phyloP scores from a whole-genome alignment of 2,113 vertebrate genomes.

The Rhinolophus ferrumequinum region DNA sequence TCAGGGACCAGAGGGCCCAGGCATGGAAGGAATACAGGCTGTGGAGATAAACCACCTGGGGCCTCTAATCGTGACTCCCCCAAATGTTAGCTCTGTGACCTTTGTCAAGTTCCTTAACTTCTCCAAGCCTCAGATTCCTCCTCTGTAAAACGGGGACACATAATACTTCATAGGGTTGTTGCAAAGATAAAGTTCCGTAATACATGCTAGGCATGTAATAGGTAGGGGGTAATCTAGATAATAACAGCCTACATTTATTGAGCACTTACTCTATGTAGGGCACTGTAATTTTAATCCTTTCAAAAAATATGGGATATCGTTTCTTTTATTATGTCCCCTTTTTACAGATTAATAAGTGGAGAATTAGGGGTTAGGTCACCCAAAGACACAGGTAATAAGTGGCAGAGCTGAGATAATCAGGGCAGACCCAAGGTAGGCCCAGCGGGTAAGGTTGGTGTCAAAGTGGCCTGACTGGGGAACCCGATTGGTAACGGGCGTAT shows the following conservation, averaged over 20 bases:
- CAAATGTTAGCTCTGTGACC: not conserved
- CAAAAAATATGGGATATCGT: not conserved
- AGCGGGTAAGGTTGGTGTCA: not conserved
- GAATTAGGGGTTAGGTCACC: not conserved
- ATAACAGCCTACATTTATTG: not conserved
- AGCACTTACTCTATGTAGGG: not conserved
- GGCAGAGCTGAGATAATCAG: not conserved
- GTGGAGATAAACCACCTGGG: rapidly evolving
- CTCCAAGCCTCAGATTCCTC: not conserved
- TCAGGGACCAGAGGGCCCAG: too few relatives aligned
- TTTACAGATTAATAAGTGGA: not conserved
- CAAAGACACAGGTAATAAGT: not conserved
- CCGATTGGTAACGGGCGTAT: not conserved
- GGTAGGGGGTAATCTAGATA: not conserved
- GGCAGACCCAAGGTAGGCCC: not conserved
- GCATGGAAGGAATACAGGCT: not conserved
- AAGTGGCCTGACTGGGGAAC: not conserved
- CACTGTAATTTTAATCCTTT: not conserved
- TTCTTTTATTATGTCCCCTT: not conserved
- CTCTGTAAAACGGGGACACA: not conserved
- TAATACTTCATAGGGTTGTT: not conserved
- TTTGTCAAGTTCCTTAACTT: not conserved
- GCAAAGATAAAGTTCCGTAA: not conserved
- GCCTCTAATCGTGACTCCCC: not conserved
- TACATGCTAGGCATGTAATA: not conserved